Evolutionary conservation across 2,888 invertebrate genomes (phyloP).

Genomic region (Diaprepes abbreviatus): DNA sequence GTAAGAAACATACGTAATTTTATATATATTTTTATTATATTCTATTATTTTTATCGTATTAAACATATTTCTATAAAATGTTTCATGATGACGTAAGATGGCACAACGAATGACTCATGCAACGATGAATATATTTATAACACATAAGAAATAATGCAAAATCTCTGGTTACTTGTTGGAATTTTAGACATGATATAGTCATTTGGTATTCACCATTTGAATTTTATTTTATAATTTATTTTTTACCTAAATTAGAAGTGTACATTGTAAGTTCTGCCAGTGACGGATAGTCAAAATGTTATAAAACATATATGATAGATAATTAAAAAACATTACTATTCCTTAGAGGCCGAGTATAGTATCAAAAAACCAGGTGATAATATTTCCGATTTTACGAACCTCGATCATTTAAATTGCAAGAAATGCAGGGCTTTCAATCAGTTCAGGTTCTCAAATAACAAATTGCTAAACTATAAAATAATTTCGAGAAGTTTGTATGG

Average conservation of each 20-base stretch:
- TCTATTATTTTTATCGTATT: neutral
- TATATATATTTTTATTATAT: too few species aligned
- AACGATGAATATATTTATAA: neutral
- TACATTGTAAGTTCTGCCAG: neutral
- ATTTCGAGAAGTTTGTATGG: too few species aligned
- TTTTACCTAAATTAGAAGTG: neutral
- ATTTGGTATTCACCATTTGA: neutral
- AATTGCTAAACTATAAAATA: too few species aligned
- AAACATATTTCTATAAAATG: neutral
- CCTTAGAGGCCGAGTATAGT: too few species aligned
- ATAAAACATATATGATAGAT: too few species aligned
- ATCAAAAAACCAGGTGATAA: too few species aligned
- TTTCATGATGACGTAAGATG: neutral
- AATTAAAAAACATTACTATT: too few species aligned
- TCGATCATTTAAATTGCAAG: too few species aligned
- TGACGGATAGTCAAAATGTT: neutral
- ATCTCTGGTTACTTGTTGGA: neutral
- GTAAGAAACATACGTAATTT: too few species aligned
- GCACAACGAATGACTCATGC: slow-evolving; percentile 3
- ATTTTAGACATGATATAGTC: neutral
- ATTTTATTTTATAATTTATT: neutral
- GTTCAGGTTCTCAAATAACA: too few species aligned
- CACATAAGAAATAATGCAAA: slow-evolving; percentile 11
- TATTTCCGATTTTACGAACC: too few species aligned
- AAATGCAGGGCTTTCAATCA: too few species aligned